Evolutionary conservation across 2,888 invertebrate species (phyloP), one percentile per base, ranked within the genome.

Genomic region (Apodemia hepburni): DNA sequence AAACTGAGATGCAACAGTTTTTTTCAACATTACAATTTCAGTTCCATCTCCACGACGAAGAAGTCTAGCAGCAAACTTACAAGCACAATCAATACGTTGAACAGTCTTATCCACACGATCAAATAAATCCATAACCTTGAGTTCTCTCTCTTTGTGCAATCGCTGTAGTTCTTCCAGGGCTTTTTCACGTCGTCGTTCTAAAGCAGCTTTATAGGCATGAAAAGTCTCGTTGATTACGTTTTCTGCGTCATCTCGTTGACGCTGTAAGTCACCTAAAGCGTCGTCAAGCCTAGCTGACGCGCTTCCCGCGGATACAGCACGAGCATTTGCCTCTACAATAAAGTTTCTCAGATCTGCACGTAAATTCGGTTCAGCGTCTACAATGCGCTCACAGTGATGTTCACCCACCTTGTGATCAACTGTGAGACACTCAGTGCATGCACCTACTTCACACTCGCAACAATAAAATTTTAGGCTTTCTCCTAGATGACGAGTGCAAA

Each of bases 391-490:
- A 76, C 96, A 96, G 72, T 95, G 95, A 89, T 98, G 98, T 73
- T 94, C 94, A 58, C 95, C 95, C 58, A 95, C 95, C 84, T 96
- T 96, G 80, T 98, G 98, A 67, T 96, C 96, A 47, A 93, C 92
- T 68, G 96, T 94, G 69, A 96, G 92, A 84, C 98, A 98, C 85
- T 98, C 97, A 73, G 95, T 95, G 87, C 98, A 98, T 67, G 97
- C 95, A 33, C 97, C 95, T 68, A 95, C 94, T 93, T 97, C 93
- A 80, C 98, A 98, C 70, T 95, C 95, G 73, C 95, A 95, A 82
- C 98, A 98, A 84, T 96, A 98, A 85, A 95, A 97, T 78, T 97
- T 96, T 73, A 98, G 93, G 80, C 95, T 95, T 87, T 98, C 98
- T 64, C 95, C 94, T 49, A 95, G 92, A 84, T 98, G 98, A 69